Evolutionary conservation across 2,888 invertebrate species (phyloP), one percentile per base, ranked within the genome.

Genomic region (Lissocephala sabroskyi): DNA sequence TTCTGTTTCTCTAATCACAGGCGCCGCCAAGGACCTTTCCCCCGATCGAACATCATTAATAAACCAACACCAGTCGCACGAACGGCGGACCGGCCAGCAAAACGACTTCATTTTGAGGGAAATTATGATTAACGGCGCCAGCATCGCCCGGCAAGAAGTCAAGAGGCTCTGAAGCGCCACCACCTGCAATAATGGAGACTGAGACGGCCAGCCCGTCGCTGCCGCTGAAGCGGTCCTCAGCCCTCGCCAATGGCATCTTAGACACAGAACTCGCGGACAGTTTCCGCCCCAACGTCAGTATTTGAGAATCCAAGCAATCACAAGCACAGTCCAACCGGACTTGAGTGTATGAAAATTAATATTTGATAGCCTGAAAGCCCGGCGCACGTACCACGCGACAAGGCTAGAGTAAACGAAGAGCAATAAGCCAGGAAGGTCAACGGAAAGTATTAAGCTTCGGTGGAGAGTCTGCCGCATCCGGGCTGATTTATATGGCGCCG

Each of bases 41-140:
- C 23, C 4, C n/a, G 30, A 30, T 4, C 30, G 19, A 19, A 5
- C 13, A 37, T 37, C 37, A 37, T 19, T 37, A 16, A n/a, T 37
- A 37, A 11, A 37, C 14, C 37, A 19, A 3, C 37, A 37, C 49
- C n/a, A n/a, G n/a, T n/a, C n/a, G n/a, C n/a, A n/a, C n/a, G n/a
- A n/a, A n/a, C n/a, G n/a, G n/a, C n/a, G n/a, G n/a, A n/a, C n/a
- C n/a, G n/a, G 55, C 60, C 62, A 68, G 68, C 59, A 71, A 65
- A 60, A 59, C 56, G 66, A 59, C 56, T 71, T 67, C 56, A 65
- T 62, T 74, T 77, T 71, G 65, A 65, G 67, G 67, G 58, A 75
- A 71, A 78, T 79, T 77, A 79, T 79, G 78, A 79, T 79, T 73
- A 79, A 79, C 70, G 80, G 60, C 58, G 52, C 50, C 53, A 63